A percentile compares a stretch with the other conserved stretches of the same genome.
These are phyloP conservation scores for Hirtodrosophila cameraria DNA, from an alignment of 2,888 invertebrate species.

Conservation along the genomic window DNA sequence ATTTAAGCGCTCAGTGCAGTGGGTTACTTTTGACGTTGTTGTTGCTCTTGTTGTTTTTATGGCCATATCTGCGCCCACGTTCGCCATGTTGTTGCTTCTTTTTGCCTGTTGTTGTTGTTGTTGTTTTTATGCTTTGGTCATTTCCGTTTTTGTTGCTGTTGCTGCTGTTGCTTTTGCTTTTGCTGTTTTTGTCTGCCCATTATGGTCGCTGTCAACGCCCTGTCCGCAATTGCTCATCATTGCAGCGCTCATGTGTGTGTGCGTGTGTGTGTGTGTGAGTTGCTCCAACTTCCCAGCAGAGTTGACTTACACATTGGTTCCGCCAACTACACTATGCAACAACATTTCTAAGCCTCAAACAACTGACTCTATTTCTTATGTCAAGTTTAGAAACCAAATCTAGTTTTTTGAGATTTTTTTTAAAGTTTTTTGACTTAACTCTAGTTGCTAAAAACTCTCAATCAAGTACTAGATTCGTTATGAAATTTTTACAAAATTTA, in stretches of 20 bases:
- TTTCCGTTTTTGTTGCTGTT: constrained; percentile 66
- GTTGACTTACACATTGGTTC: constrained; percentile 12
- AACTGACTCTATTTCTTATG: too few relatives aligned
- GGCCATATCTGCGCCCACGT: constrained; percentile 38
- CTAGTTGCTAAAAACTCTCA: too few relatives aligned
- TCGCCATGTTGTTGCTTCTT: constrained; percentile 38
- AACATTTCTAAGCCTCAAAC: too few relatives aligned
- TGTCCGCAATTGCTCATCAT: constrained; percentile 66
- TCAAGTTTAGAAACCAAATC: too few relatives aligned
- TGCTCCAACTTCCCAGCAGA: background rate
- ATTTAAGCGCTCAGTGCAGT: constrained; percentile 48
- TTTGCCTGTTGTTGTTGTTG: too few relatives aligned
- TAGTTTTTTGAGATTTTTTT: too few relatives aligned
- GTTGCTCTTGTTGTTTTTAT: constrained; percentile 52
- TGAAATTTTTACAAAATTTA: too few relatives aligned
- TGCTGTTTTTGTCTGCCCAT: constrained; percentile 49
- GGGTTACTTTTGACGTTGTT: constrained; percentile 16
- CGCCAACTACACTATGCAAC: background rate
- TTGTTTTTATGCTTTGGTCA: constrained; percentile 71
- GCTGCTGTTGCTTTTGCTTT: constrained; percentile 12
- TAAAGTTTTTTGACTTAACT: too few relatives aligned
- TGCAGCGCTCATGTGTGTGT: constrained; percentile 29
- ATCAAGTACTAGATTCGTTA: too few relatives aligned
- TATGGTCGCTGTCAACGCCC: constrained; percentile 62
- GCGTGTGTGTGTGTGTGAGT: background rate